These are phyloP conservation scores for Tursiops truncatus DNA, from an alignment of 2,113 vertebrate species.

Conservation along the genomic window DNA sequence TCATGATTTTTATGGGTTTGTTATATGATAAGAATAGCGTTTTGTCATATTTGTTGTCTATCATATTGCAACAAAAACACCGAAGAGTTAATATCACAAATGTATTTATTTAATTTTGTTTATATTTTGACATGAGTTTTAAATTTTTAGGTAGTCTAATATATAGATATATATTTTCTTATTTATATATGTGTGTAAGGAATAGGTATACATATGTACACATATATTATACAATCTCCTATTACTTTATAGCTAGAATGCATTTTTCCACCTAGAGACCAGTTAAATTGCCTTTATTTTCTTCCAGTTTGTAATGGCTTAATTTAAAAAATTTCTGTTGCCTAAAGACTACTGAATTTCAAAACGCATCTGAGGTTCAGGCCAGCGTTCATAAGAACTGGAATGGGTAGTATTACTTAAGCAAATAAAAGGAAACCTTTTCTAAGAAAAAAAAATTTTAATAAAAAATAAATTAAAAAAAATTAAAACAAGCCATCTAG, in stretches of 20 bases:
- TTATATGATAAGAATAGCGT: neutral
- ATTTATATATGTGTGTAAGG: neutral
- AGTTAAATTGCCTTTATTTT: constrained; percentile 15
- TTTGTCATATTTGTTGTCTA: neutral
- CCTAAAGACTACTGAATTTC: constrained; percentile 1
- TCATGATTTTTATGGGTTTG: neutral
- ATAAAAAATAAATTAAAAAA: neutral
- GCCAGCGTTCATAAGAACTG: neutral
- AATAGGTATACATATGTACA: neutral
- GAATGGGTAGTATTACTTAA: neutral
- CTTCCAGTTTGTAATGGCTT: neutral
- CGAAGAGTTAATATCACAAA: neutral
- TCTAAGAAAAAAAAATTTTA: neutral
- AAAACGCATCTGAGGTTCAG: neutral
- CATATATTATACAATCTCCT: neutral
- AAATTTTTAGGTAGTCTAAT: neutral
- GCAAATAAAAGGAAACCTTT: neutral
- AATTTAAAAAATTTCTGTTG: neutral
- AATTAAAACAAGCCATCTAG: neutral
- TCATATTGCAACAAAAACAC: neutral
- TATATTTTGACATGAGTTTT: neutral
- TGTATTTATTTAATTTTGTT: neutral
- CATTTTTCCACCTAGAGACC: neutral
- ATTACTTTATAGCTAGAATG: neutral
- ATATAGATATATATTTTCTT: neutral